These are phyloP conservation scores for Diorhabda carinulata DNA, from an alignment of 1,140 invertebrate species.

Conservation along the genomic window DNA sequence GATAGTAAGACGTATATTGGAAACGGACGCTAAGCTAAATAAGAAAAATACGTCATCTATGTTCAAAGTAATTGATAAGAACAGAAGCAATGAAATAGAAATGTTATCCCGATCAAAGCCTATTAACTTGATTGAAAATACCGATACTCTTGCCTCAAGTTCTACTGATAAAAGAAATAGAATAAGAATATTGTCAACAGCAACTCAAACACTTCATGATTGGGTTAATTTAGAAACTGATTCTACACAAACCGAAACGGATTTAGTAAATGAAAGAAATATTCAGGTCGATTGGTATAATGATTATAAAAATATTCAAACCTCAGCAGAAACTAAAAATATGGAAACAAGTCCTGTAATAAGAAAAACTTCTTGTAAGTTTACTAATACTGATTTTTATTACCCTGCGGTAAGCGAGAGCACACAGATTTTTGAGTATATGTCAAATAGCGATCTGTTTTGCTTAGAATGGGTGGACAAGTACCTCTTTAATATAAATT, in stretches of 20 bases:
- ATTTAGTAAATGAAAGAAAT: background rate
- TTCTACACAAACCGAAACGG: background rate
- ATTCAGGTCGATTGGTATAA: background rate
- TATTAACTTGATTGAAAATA: no score
- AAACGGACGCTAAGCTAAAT: background rate
- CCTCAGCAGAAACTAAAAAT: background rate
- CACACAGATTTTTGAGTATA: constrained; percentile 16
- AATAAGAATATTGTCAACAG: no score
- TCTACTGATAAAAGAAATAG: no score
- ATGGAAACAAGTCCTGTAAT: background rate
- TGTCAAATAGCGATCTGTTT: constrained; percentile 22
- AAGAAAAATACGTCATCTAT: no score
- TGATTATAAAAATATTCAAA: background rate
- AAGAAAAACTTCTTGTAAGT: constrained; percentile 4
- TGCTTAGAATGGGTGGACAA: constrained; percentile 25
- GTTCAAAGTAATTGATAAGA: no score
- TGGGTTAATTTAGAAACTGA: no score
- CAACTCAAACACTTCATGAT: no score
- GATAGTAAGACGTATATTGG: background rate
- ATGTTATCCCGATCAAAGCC: no score
- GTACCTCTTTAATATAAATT: constrained; percentile 20
- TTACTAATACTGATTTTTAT: constrained; percentile 6
- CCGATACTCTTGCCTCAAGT: no score
- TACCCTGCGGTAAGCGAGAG: background rate
- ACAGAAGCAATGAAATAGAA: no score